Evolutionary conservation across 2,113 vertebrate genomes (phyloP), one percentile per base, ranked within the genome.

Genomic region (Dolichotis patagonum): DNA sequence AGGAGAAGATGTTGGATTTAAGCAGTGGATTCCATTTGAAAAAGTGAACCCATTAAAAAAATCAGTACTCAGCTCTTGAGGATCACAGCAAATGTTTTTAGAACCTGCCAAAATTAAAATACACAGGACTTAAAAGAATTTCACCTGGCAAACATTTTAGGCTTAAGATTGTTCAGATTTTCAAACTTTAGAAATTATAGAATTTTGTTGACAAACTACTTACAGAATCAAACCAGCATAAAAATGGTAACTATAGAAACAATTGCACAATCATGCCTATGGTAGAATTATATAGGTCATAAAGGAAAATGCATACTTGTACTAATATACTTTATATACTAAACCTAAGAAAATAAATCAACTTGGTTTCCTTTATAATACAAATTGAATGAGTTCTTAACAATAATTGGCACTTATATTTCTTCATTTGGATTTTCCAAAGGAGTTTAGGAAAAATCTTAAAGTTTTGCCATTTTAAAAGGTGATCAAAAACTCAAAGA

Each of bases 191-290:
- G 90, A 97, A 94, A 63, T 94, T 91, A 1, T 10, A 24, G 75
- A 92, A 93, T 97, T 97, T 98, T 0, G 91, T 95, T 56, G 7
- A 83, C 96, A 96, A 88, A 92, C 58, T 38, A 88, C 96, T 96
- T 97, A 93, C 78, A 82, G 75, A 95, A 96, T 96, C 87, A 96
- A 97, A 97, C 35, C 80, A 60, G 94, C 87, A 95, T 96, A 96
- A 97, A 98, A 98, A 97, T 97, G 96, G 94, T 96, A 97, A 97
- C 96, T 96, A 96, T 98, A 97, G 82, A 98, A 98, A 97, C 56
- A 97, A 85, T 94, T 98, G 54, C 71, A 54, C 32, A 95, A 94
- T 97, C 87, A 90, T 94, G 86, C 96, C 89, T 86, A 89, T 84
- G 28, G 58, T 82, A 97, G 89, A 96, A 95, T 96, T 98, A 88